Conservation (phyloP, 1,140 invertebrate genomes). For the Mylabris phalerata region DNA sequence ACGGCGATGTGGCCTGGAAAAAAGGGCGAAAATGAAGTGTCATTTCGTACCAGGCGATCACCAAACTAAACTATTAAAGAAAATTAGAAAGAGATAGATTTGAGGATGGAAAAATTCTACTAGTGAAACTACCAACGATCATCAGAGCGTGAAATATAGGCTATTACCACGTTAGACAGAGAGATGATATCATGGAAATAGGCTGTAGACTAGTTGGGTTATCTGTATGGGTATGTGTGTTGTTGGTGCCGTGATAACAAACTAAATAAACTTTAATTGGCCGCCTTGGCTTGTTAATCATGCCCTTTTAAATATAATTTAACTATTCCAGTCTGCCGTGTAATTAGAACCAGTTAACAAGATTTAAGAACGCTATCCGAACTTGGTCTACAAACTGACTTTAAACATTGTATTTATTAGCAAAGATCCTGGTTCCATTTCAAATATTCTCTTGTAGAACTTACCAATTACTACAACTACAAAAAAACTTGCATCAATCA, state of each 20-base stretch:
- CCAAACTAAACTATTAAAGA: slow-evolving; percentile 4
- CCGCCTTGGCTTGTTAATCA: slow-evolving; percentile 26
- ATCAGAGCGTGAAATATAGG: slow-evolving; percentile 31
- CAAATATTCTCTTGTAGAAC: no score
- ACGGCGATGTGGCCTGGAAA: slow-evolving; percentile 28
- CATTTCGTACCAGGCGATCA: slow-evolving; percentile 33
- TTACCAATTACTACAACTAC: no score
- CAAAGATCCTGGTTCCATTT: not conserved
- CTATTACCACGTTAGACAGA: slow-evolving; percentile 28
- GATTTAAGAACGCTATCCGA: slow-evolving; percentile 28
- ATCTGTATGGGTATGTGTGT: not conserved
- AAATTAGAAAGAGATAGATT: not conserved
- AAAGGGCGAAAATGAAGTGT: slow-evolving; percentile 33
- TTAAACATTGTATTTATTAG: slow-evolving; percentile 23
- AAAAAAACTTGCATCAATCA: no score
- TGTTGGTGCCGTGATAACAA: slow-evolving; percentile 23
- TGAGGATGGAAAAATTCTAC: not conserved
- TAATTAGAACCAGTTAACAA: slow-evolving; percentile 32
- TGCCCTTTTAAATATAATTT: slow-evolving; percentile 32
- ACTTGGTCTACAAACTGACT: slow-evolving; percentile 20
- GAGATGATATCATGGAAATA: slow-evolving; percentile 24
- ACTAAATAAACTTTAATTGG: slow-evolving; percentile 37
- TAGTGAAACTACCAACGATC: not conserved
- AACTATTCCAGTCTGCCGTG: slow-evolving; percentile 29
- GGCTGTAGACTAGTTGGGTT: not conserved